These are phyloP conservation scores for Oostethus manadensis DNA, from an alignment of 2,113 vertebrate genomes.

Conservation along the genomic window DNA sequence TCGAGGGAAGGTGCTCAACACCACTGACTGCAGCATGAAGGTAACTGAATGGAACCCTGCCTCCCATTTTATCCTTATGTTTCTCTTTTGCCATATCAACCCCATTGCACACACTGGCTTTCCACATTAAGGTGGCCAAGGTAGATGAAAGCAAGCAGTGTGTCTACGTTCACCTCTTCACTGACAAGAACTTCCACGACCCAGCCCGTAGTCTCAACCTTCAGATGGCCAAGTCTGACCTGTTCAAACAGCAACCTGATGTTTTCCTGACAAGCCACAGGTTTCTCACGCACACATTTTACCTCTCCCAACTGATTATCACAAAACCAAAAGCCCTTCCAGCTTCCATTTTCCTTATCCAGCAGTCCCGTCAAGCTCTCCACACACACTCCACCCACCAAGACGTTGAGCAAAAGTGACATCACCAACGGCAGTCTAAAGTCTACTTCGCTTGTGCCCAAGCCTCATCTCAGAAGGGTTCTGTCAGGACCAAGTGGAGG, in stretches of 20 bases:
- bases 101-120: background rate
- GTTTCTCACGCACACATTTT: slow-evolving; percentile 18
- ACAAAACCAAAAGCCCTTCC: no score
- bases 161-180: slow-evolving; percentile 83
- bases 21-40: slow-evolving; percentile 89
- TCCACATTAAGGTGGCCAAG: slow-evolving; percentile 75
- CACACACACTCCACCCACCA: slow-evolving; percentile 20
- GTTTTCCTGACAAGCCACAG: slow-evolving; percentile 80
- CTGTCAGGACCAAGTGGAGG: slow-evolving; percentile 28
- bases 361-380: slow-evolving; percentile 44
- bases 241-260: slow-evolving; percentile 88
- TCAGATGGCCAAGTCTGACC: slow-evolving; percentile 81
- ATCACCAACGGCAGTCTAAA: slow-evolving; percentile 34
- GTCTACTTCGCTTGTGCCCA: slow-evolving; percentile 27
- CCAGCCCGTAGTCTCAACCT: slow-evolving; percentile 79
- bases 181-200: slow-evolving; percentile 82
- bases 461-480: slow-evolving; percentile 39
- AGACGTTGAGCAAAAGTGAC: slow-evolving; percentile 14
- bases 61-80: background rate
- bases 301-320: background rate
- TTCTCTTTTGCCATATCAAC: background rate
- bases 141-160: slow-evolving; percentile 76
- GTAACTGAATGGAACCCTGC: slow-evolving; percentile 42
- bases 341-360: background rate
- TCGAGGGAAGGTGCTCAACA: slow-evolving; percentile 83